Percentiles rank a stretch among this genome's conserved stretches.
phyloP scores from a whole-genome alignment of 2,888 invertebrate species.

The Aquatica leii region DNA sequence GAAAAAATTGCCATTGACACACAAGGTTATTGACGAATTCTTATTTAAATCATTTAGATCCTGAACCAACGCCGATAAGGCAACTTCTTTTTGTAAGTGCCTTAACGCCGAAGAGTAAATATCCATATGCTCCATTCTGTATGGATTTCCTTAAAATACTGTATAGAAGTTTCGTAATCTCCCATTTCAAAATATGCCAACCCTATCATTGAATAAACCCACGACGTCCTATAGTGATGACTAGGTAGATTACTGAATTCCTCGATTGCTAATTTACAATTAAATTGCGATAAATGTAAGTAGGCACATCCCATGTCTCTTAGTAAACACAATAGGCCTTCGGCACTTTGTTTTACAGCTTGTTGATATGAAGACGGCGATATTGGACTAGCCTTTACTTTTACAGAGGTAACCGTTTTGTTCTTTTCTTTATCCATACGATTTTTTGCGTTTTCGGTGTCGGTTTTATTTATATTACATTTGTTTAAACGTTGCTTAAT shows the following conservation, averaged over 20 bases:
- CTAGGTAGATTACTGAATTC: slow-evolving; percentile 80
- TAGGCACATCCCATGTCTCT: slow-evolving; percentile 86
- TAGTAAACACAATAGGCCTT: slow-evolving; percentile 81
- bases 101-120: slow-evolving; percentile 95
- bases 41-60: slow-evolving; percentile 81
- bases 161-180: slow-evolving; percentile 82
- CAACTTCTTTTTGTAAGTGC: slow-evolving; percentile 94
- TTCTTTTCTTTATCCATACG: slow-evolving; percentile 67
- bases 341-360: slow-evolving; percentile 67
- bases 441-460: slow-evolving; percentile 82
- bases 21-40: slow-evolving; percentile 88
- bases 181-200: slow-evolving; percentile 90
- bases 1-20: slow-evolving; percentile 96
- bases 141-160: slow-evolving; percentile 83
- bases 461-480: slow-evolving; percentile 71
- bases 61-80: slow-evolving; percentile 83
- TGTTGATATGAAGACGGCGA: slow-evolving; percentile 43
- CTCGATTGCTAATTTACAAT: slow-evolving; percentile 85
- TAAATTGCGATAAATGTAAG: slow-evolving; percentile 80
- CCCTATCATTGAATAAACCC: slow-evolving; percentile 90
- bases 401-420: slow-evolving; percentile 71
- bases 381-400: slow-evolving; percentile 59
- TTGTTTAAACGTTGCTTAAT: slow-evolving; percentile 84
- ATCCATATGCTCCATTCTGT: slow-evolving; percentile 90
- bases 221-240: slow-evolving; percentile 88